Evolutionary conservation across 1,140 invertebrate species (phyloP), one percentile per base, ranked within the genome.

Genomic region (Drosophila ambigua): DNA sequence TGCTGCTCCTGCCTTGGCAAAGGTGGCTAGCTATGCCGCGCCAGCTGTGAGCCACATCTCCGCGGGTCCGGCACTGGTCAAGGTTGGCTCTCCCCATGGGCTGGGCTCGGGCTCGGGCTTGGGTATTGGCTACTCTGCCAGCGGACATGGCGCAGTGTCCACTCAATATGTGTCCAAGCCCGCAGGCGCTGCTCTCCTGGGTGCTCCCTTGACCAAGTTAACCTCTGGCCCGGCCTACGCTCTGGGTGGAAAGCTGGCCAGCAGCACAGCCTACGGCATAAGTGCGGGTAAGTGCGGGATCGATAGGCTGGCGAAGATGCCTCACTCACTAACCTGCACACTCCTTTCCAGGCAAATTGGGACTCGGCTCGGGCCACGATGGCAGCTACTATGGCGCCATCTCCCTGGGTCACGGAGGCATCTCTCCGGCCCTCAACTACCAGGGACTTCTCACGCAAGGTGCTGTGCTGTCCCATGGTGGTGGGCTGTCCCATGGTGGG

Each of bases 361-460:
- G 77, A 2, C 43, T 58, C 13, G 59, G 64, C 23, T 52, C 53
- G 0, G 79, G 35, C 41, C 85, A 71, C 45, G 50, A 52, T 54
- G 82, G 35, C 9, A 39, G 65, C n/a, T 90, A 91, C 52, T 88
- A 91, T 35, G 90, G 90, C 24, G 90, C 88, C 39, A 83, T 90
- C 35, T 79, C 87, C 0, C 45, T 91, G 13, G 89, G 80, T 2
- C 81, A 90, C 49, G 60, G 11, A 4, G 81, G 59, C 7, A 66
- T 82, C 6, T 89, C 89, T 1, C 89, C 89, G 7, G 89, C 84
- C 8, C 74, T 89, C 0, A 76, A 35, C 16, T 87, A 91, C 26
- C 84, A 91, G 11, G 85, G 84, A 20, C 61, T 78, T 2, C 23
- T 87, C 8, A 57, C 65, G 6, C 80, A 89, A 41, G 69, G 61